phyloP scores from a whole-genome alignment of 2,888 invertebrate species.

The Allophyes oxyacanthae region DNA sequence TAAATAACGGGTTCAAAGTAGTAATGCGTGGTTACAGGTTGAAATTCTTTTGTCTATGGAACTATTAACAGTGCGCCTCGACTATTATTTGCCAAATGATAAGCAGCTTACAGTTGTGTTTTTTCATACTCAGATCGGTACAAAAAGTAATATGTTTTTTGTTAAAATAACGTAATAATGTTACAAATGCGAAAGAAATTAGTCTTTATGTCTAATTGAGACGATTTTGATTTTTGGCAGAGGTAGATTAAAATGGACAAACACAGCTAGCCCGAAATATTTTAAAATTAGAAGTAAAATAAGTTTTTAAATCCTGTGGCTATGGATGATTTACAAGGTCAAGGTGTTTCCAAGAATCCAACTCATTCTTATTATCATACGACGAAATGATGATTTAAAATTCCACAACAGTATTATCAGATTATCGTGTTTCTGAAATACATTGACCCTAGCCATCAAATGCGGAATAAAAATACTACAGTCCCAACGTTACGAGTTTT shows the following conservation, averaged over 20 bases:
- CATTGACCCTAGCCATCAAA: slow-evolving; percentile 4
- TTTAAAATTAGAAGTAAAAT: no score
- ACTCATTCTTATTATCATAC: not conserved
- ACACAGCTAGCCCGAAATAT: no score
- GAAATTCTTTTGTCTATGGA: slow-evolving; percentile 21
- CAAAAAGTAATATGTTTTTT: no score
- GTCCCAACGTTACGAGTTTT: slow-evolving; percentile 11
- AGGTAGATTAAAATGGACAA: no score
- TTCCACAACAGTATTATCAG: not conserved
- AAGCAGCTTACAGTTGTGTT: not conserved
- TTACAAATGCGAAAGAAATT: no score
- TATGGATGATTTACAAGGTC: no score
- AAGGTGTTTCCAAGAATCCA: no score
- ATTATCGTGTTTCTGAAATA: slow-evolving; percentile 8
- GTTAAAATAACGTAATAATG: not conserved
- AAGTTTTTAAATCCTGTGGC: no score
- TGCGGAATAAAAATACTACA: not conserved
- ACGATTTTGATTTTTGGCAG: no score
- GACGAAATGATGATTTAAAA: no score
- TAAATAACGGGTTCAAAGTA: slow-evolving; percentile 12
- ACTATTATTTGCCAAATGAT: slow-evolving; percentile 4
- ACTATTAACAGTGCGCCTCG: no score
- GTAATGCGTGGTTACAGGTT: slow-evolving; percentile 14
- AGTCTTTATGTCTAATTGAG: no score
- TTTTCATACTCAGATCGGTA: not conserved